Conservation (phyloP, 2,113 vertebrate species). For the Strix uralensis region DNA sequence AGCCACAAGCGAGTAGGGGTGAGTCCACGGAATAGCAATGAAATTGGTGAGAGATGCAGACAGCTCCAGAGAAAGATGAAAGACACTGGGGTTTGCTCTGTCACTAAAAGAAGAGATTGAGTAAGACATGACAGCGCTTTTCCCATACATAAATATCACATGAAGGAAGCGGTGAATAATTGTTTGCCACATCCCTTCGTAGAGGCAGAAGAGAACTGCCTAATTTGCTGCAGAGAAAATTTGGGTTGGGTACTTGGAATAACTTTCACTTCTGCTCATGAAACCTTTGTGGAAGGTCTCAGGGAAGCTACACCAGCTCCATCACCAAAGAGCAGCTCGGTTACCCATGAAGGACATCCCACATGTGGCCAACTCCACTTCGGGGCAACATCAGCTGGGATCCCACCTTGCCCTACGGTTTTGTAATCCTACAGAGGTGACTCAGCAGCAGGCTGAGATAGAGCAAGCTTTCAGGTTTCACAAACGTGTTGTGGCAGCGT, state of each 20-base stretch:
- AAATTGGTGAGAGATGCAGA: background rate
- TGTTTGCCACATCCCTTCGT: background rate
- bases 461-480: background rate
- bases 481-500: fast-evolving
- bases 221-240: background rate
- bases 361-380: fast-evolving
- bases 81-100: background rate
- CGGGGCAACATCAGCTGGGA: background rate
- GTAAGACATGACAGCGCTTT: background rate
- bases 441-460: background rate
- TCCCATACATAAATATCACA: background rate
- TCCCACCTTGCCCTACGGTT: background rate
- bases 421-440: background rate
- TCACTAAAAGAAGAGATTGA: background rate
- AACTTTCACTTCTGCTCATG: background rate
- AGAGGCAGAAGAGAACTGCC: background rate
- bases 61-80: background rate
- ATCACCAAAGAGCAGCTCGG: background rate
- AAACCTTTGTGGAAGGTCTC: background rate
- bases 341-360: fast-evolving
- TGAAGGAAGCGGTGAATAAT: background rate
- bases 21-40: background rate
- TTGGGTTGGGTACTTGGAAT: background rate
- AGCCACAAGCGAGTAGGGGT: fast-evolving
- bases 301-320: background rate